These are phyloP conservation scores for Chelonus formosanus DNA, from an alignment of 2,888 invertebrate species.

Conservation along the genomic window DNA sequence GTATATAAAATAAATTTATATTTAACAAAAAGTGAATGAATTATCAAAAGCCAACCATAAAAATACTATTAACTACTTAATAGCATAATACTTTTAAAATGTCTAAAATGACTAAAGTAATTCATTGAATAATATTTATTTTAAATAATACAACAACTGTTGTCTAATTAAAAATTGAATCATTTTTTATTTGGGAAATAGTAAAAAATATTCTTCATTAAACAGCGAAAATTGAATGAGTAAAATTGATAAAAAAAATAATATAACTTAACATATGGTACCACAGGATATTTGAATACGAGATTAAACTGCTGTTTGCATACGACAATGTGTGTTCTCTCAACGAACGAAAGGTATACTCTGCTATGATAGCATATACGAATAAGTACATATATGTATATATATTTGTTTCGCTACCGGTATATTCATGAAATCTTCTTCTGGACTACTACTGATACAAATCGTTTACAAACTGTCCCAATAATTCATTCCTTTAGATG, in stretches of 20 bases:
- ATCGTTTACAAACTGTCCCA: conserved; percentile 49
- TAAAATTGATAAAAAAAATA: conserved; percentile 12
- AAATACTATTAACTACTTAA: no score
- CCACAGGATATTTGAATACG: conserved; percentile 60
- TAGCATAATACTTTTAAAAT: no score
- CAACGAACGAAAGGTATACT: conserved; percentile 34
- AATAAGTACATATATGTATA: conserved; percentile 30
- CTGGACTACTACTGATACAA: conserved; percentile 41
- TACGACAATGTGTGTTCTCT: conserved; percentile 49
- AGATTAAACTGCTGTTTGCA: conserved; percentile 64
- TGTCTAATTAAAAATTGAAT: no score
- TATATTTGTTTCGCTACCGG: conserved; percentile 38
- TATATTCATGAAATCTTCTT: conserved; percentile 57
- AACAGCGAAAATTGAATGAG: no score
- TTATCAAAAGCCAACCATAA: no score
- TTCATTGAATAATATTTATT: no score
- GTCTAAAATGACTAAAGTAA: no score
- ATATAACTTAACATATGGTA: conserved; percentile 21
- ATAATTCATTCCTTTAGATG: conserved; percentile 63
- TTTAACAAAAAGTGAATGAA: no score
- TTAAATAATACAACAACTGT: no score
- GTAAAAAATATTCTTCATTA: no score
- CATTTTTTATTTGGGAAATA: no score
- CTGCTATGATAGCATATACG: not conserved
- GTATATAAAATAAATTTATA: no score